Evolutionary conservation across 2,888 invertebrate genomes (phyloP).

Genomic region (Portevinia maculata): DNA sequence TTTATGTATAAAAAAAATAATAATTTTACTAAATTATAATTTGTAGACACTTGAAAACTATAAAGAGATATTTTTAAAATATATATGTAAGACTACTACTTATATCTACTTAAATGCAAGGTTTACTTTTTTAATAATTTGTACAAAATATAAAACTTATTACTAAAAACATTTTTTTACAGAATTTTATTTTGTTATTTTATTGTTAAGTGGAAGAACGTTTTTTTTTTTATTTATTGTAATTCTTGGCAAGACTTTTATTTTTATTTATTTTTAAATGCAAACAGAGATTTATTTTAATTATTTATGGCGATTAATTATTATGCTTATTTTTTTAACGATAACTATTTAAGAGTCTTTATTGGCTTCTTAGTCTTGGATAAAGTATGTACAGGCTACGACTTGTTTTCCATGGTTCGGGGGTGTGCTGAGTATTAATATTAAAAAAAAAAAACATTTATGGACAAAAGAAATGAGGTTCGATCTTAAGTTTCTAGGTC

Average conservation of each 20-base stretch:
- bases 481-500: slow-evolving; percentile 51
- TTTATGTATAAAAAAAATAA: slow-evolving; percentile 55
- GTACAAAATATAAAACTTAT: slow-evolving; percentile 53
- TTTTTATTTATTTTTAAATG: slow-evolving; percentile 31
- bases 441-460: slow-evolving; percentile 47
- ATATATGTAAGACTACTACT: slow-evolving; percentile 19
- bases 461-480: slow-evolving; percentile 62
- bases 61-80: slow-evolving; percentile 7
- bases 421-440: slow-evolving; percentile 51
- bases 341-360: slow-evolving; percentile 80
- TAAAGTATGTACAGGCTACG: slow-evolving; percentile 72
- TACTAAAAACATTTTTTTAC: slow-evolving; percentile 24
- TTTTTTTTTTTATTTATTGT: slow-evolving; percentile 36
- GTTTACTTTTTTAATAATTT: slow-evolving; percentile 53
- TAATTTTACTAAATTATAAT: slow-evolving; percentile 71
- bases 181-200: slow-evolving; percentile 14
- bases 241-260: slow-evolving; percentile 65
- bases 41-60: slow-evolving; percentile 45
- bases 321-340: slow-evolving; percentile 22
- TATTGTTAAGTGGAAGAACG: slow-evolving; percentile 68
- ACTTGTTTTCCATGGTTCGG: slow-evolving; percentile 49
- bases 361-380: slow-evolving; percentile 82
- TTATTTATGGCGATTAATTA: slow-evolving; percentile 68
- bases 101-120: slow-evolving; percentile 18
- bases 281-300: slow-evolving; percentile 16